These are phyloP conservation scores for Labia minor DNA, from an alignment of 2,888 invertebrate species.

Conservation along the genomic window DNA sequence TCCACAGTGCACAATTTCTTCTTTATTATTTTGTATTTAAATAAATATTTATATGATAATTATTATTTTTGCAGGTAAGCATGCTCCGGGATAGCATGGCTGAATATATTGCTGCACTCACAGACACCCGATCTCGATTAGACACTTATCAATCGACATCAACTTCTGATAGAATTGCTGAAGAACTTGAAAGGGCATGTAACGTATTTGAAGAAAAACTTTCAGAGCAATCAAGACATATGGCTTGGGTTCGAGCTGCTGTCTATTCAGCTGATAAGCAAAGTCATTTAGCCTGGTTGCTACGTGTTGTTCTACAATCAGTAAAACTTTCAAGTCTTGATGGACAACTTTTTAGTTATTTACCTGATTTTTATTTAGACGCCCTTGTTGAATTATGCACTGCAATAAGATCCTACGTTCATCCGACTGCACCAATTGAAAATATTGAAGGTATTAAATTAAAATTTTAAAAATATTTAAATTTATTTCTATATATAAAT, in stretches of 20 bases:
- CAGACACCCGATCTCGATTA: constrained; percentile 44
- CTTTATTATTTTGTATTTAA: no score
- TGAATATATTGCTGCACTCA: constrained; percentile 51
- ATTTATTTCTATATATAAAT: no score
- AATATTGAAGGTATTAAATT: constrained; percentile 32
- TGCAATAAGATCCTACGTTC: constrained; percentile 52
- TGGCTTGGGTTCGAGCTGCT: constrained; percentile 58
- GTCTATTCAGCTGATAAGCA: constrained; percentile 55
- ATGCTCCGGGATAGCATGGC: constrained; percentile 52
- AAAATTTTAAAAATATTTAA: background rate
- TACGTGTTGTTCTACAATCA: constrained; percentile 48
- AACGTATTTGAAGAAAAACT: constrained; percentile 48
- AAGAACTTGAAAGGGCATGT: constrained; percentile 47
- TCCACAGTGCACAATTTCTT: no score
- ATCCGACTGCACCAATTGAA: constrained; percentile 49
- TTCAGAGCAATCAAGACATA: constrained; percentile 50
- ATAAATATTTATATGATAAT: no score
- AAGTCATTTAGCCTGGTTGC: constrained; percentile 47
- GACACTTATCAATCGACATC: constrained; percentile 28
- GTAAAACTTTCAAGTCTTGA: constrained; percentile 47
- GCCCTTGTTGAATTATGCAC: constrained; percentile 52
- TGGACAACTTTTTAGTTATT: constrained; percentile 55
- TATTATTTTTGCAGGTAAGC: constrained; percentile 34
- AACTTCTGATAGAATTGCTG: constrained; percentile 35
- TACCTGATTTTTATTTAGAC: constrained; percentile 63